Percentiles rank a stretch among this genome's conserved stretches.
Conservation (phyloP, 1,140 invertebrate species). For the Telenomus remus region DNA sequence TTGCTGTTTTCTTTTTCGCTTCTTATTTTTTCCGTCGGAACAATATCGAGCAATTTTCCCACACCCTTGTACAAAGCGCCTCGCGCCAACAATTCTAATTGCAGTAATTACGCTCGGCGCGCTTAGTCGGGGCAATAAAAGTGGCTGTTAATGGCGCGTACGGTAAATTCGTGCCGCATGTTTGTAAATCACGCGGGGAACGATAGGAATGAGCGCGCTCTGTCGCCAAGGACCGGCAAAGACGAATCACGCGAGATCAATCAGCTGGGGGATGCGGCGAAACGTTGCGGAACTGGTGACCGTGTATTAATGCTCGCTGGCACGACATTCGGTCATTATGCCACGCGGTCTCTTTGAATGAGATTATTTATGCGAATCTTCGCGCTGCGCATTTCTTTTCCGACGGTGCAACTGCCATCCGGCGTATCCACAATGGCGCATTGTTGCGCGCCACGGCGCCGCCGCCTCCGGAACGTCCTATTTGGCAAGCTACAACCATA, state of each 20-base stretch:
- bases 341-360: constrained; percentile 61
- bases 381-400: constrained; percentile 5
- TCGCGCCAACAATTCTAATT: constrained; percentile 39
- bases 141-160: constrained; percentile 41
- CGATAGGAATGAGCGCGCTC: constrained; percentile 38
- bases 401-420: background rate
- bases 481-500: constrained; percentile 43
- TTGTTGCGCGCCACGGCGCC: constrained; percentile 47
- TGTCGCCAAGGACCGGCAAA: constrained; percentile 45
- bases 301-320: constrained; percentile 57
- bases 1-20: too few species aligned
- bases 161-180: constrained; percentile 43
- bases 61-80: constrained; percentile 4
- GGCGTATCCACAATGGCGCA: constrained; percentile 41
- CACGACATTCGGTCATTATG: constrained; percentile 59
- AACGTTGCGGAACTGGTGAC: constrained; percentile 50
- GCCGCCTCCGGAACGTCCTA: constrained; percentile 17
- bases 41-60: constrained; percentile 31
- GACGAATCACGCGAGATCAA: constrained; percentile 57
- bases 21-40: constrained; percentile 9
- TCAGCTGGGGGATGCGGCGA: constrained; percentile 37
- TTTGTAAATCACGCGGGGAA: constrained; percentile 50
- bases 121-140: constrained; percentile 30
- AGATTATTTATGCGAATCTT: constrained; percentile 55
- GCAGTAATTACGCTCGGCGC: constrained; percentile 30